Conservation (phyloP, 2,888 invertebrate genomes). For the Beris morrisii region DNA sequence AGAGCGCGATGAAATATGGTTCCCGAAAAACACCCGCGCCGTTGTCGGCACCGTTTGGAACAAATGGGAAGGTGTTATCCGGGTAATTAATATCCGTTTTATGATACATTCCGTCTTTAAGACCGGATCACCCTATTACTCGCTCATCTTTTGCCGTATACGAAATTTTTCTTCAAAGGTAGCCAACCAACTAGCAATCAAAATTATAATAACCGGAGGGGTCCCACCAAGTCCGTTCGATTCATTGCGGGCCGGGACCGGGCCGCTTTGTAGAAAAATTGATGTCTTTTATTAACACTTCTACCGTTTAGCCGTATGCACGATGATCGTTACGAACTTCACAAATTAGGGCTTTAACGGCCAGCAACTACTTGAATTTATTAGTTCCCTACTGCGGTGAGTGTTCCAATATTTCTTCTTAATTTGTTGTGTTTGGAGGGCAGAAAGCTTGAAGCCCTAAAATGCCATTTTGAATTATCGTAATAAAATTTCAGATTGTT, state of each 20-base stretch:
- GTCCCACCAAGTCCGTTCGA: background rate
- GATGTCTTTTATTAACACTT: slow-evolving; percentile 23
- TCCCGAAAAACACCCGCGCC: too few species aligned
- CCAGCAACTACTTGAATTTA: slow-evolving; percentile 20
- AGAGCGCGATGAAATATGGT: too few species aligned
- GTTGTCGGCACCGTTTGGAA: slow-evolving; percentile 2
- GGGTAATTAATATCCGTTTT: slow-evolving; percentile 17
- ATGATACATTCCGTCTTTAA: background rate
- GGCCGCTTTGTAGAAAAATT: slow-evolving; percentile 5
- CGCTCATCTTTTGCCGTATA: slow-evolving; percentile 5
- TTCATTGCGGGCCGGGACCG: background rate
- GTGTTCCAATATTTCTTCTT: too few species aligned
- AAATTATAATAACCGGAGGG: slow-evolving; percentile 26
- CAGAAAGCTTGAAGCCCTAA: too few species aligned
- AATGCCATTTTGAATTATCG: too few species aligned
- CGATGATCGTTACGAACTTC: slow-evolving; percentile 5
- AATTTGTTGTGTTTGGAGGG: too few species aligned
- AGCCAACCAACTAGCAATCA: slow-evolving; percentile 25
- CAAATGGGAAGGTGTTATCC: slow-evolving; percentile 17
- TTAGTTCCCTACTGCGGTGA: slow-evolving; percentile 3
- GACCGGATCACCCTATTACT: background rate
- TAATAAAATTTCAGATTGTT: too few species aligned
- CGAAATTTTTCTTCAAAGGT: background rate
- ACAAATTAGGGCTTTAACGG: slow-evolving; percentile 19
- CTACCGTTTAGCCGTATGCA: slow-evolving; percentile 12